Percentiles rank a stretch among this genome's conserved stretches.
Conservation (phyloP, 2,888 invertebrate genomes). For the Stenchaetothrips biformis region DNA sequence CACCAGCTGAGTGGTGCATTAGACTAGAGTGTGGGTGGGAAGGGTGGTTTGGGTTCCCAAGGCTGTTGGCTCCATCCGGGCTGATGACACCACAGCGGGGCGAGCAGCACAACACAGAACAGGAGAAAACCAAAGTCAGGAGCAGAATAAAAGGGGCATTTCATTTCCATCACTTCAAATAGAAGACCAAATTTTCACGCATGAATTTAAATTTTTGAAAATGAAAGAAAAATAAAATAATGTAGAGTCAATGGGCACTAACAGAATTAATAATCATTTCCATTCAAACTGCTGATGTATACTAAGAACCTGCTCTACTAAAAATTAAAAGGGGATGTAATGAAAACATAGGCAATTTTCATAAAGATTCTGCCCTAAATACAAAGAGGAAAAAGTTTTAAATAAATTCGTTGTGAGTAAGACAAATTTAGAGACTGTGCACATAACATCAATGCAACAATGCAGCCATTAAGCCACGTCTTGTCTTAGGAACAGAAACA, state of each 20-base stretch:
- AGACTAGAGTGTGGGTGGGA: constrained; percentile 17
- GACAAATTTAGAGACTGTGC: not conserved
- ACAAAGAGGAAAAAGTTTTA: constrained; percentile 27
- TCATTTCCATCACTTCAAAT: not conserved
- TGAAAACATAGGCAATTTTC: not conserved
- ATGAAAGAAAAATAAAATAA: not conserved
- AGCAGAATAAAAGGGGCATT: constrained; percentile 26
- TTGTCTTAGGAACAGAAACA: not conserved
- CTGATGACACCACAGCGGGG: constrained; percentile 31
- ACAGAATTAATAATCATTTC: constrained; percentile 26
- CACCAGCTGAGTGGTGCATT: constrained; percentile 35
- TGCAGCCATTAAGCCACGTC: not conserved
- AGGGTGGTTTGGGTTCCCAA: constrained; percentile 18
- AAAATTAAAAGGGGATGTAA: not conserved
- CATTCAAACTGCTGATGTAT: constrained; percentile 27
- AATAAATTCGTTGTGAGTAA: not conserved
- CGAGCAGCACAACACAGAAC: constrained; percentile 27
- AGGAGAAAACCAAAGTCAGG: constrained; percentile 25
- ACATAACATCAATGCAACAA: constrained; percentile 16
- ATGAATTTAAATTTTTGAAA: constrained; percentile 15
- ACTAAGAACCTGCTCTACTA: not conserved
- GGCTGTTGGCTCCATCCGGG: constrained; percentile 29
- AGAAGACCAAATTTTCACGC: not conserved
- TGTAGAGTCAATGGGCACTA: not conserved
- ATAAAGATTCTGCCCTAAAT: not conserved